A percentile compares a stretch with the other conserved stretches of the same genome.
Evolutionary conservation across 2,113 vertebrate species (phyloP).

Genomic region (Perognathus longimembris): DNA sequence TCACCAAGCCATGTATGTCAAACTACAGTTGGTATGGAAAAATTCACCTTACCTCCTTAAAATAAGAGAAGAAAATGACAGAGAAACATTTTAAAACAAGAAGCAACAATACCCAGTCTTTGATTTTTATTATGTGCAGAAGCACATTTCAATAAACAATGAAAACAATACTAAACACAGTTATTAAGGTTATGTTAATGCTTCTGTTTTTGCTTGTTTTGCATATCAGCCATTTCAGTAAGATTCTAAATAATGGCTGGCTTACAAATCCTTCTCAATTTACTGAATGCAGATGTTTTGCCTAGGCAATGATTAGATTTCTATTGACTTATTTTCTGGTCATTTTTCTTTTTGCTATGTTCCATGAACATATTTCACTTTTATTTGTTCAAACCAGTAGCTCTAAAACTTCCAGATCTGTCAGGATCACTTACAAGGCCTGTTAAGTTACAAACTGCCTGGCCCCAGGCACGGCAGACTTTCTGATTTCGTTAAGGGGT

Average conservation of each 20-base stretch:
- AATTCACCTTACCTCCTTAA: background rate
- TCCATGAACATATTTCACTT: background rate
- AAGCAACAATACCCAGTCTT: background rate
- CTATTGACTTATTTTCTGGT: background rate
- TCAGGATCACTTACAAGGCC: background rate
- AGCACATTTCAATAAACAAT: background rate
- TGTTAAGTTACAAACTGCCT: background rate
- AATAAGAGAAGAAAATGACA: background rate
- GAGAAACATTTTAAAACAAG: background rate
- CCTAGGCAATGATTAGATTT: background rate
- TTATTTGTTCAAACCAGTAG: background rate
- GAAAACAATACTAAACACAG: background rate
- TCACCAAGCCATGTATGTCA: background rate
- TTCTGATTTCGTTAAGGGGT: background rate
- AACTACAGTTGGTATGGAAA: conserved; percentile 9
- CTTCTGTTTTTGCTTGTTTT: background rate
- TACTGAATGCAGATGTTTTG: background rate
- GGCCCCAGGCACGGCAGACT: too few relatives aligned
- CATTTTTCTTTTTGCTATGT: background rate
- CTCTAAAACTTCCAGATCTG: background rate
- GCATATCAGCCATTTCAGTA: background rate
- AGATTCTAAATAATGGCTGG: background rate
- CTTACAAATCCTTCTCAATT: background rate
- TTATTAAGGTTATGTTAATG: background rate
- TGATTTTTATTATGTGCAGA: background rate